Evolutionary conservation across 2,888 invertebrate species (phyloP), one percentile per base, ranked within the genome.

Genomic region (Ecliptopera silaceata): DNA sequence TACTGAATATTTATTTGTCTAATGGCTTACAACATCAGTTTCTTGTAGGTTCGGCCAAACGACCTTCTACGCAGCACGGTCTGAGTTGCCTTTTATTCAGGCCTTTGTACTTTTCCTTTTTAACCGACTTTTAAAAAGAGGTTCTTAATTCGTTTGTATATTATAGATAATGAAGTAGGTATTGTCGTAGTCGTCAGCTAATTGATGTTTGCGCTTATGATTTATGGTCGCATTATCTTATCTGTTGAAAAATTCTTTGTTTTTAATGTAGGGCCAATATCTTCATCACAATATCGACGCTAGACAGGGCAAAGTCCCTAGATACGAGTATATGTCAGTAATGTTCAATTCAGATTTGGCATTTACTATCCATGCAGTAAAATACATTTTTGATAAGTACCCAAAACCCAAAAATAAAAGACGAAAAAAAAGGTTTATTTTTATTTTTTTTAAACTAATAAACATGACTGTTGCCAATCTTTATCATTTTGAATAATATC

Each of bases 101-200:
- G 42, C 31, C 17, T 46, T 34, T 48, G 44, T 18, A 20, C 34
- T 61, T 60, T 59, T 55, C 59, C 56, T 56, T 54, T n/a, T n/a
- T n/a, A n/a, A n/a, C n/a, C n/a, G n/a, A n/a, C n/a, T n/a, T n/a
- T n/a, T n/a, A n/a, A n/a, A n/a, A n/a, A n/a, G n/a, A n/a, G n/a
- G n/a, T n/a, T n/a, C n/a, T n/a, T n/a, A n/a, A n/a, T n/a, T n/a
- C n/a, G n/a, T n/a, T n/a, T n/a, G n/a, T n/a, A n/a, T n/a, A n/a
- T n/a, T n/a, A 56, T 62, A 8, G 6, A 26, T 26, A 26, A 26
- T 32, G 31, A 42, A 32, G 36, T 46, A 53, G 44, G 36, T 36
- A 57, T 51, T 55, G 18, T n/a, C 36, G 44, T 55, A 34, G 34
- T 45, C 22, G 20, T 41, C 44, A 41, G 20, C 29, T 49, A 52